These are phyloP conservation scores for Lithobius niger DNA, from an alignment of 1,140 invertebrate genomes.

Conservation along the genomic window DNA sequence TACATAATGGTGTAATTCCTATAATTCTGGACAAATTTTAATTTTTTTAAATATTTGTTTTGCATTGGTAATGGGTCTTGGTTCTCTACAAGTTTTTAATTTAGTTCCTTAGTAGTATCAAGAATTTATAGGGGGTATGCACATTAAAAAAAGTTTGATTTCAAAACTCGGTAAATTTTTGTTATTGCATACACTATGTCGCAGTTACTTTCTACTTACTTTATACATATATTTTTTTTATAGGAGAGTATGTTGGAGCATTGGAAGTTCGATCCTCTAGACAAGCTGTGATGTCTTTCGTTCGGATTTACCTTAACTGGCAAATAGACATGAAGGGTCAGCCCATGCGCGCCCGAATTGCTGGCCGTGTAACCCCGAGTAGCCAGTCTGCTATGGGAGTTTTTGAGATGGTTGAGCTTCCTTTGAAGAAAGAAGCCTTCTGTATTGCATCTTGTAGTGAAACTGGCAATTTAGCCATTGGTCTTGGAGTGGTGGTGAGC, in stretches of 20 bases:
- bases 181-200: not conserved
- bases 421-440: slow-evolving; percentile 40
- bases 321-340: slow-evolving; percentile 34
- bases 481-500: slow-evolving; percentile 35
- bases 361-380: slow-evolving; percentile 49
- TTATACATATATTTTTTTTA: slow-evolving; percentile 14
- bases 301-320: slow-evolving; percentile 51
- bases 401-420: slow-evolving; percentile 54
- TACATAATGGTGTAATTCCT: no score
- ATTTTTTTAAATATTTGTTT: no score
- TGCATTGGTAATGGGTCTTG: no score
- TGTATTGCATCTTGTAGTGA: slow-evolving; percentile 45
- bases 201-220: not conserved
- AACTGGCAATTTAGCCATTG: slow-evolving; percentile 45
- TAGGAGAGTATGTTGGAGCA: slow-evolving; percentile 45
- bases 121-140: not conserved
- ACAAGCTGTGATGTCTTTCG: slow-evolving; percentile 39
- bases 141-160: not conserved
- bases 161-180: slow-evolving; percentile 2
- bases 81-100: no score
- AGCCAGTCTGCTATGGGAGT: slow-evolving; percentile 37
- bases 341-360: slow-evolving; percentile 51
- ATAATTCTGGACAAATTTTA: no score
- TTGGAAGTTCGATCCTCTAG: slow-evolving; percentile 44
- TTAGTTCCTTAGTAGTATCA: no score